phyloP scores from a whole-genome alignment of 1,140 invertebrate species.

The Pseudachorutes palmiensis region DNA sequence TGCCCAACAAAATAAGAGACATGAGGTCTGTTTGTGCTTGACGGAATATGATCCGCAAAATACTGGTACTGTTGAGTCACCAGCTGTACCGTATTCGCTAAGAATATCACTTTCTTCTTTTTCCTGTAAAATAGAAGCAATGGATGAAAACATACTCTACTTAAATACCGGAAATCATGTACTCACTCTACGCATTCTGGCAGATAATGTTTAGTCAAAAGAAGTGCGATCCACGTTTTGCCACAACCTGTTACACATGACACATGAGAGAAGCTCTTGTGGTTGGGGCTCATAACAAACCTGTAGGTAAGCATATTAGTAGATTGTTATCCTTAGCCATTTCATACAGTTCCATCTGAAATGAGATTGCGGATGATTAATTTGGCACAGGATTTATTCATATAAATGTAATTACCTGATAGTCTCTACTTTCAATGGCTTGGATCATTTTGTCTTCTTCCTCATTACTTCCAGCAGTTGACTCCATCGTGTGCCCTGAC shows the following conservation, averaged over 20 bases:
- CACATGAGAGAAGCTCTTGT: too few species aligned
- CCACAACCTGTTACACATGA: too few species aligned
- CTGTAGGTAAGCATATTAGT: conserved; percentile 81
- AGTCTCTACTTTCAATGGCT: too few species aligned
- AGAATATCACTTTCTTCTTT: conserved; percentile 49
- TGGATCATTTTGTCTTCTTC: too few species aligned
- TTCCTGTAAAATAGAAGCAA: conserved; percentile 13
- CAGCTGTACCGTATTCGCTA: conserved; percentile 70
- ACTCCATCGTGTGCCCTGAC: too few species aligned
- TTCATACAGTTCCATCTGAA: conserved; percentile 66
- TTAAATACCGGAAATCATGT: not conserved
- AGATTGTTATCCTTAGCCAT: conserved; percentile 56
- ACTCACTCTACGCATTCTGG: conserved; percentile 47
- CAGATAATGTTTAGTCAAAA: conserved; percentile 63
- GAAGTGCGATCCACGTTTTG: conserved; percentile 84
- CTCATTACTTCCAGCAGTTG: too few species aligned
- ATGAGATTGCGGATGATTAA: too few species aligned
- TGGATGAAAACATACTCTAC: not conserved
- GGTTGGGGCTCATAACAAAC: too few species aligned
- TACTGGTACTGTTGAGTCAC: conserved; percentile 66
- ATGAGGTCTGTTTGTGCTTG: not conserved
- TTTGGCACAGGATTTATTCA: too few species aligned
- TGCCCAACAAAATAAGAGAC: not conserved
- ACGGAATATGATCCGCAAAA: conserved; percentile 42
- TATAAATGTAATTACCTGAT: too few species aligned